A percentile compares a stretch with the other conserved stretches of the same genome.
These are phyloP conservation scores for Lasius platythorax DNA, from an alignment of 2,888 invertebrate genomes.

Conservation along the genomic window DNA sequence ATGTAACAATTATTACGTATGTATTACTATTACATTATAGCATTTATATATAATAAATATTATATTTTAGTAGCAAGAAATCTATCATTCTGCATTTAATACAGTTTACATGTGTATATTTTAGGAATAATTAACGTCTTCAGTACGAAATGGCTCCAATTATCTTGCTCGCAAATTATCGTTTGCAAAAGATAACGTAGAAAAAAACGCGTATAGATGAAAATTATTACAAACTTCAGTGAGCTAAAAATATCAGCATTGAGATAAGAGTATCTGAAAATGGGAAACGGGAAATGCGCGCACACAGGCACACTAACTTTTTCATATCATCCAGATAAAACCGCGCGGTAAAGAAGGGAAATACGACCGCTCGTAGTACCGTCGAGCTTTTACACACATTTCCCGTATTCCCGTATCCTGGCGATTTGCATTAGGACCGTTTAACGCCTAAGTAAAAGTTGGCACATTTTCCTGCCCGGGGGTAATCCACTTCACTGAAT, in stretches of 20 bases:
- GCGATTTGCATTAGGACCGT: slow-evolving; percentile 51
- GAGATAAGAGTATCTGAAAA: slow-evolving; percentile 25
- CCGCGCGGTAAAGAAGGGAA: slow-evolving; percentile 19
- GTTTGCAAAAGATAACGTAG: background rate
- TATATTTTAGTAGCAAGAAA: background rate
- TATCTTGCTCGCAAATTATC: slow-evolving; percentile 5
- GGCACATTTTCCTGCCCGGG: slow-evolving; percentile 26
- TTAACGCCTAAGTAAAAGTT: slow-evolving; percentile 50
- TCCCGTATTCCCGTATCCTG: slow-evolving; percentile 29
- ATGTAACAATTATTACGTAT: slow-evolving; percentile 1
- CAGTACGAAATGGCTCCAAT: background rate
- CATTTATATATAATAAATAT: background rate
- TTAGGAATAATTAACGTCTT: background rate
- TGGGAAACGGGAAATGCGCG: slow-evolving; percentile 18
- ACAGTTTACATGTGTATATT: background rate
- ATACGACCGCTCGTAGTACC: slow-evolving; percentile 9
- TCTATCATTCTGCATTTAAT: background rate
- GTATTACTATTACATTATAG: background rate
- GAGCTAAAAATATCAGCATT: slow-evolving; percentile 7
- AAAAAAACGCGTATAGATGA: background rate
- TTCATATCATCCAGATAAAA: slow-evolving; percentile 51
- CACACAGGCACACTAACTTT: slow-evolving; percentile 29
- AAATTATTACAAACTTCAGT: slow-evolving; percentile 18
- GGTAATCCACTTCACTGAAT: slow-evolving; percentile 45
- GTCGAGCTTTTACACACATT: slow-evolving; percentile 46